Conservation (phyloP, 2,797 vertebrate species). For the Trichosurus vulpecula region DNA sequence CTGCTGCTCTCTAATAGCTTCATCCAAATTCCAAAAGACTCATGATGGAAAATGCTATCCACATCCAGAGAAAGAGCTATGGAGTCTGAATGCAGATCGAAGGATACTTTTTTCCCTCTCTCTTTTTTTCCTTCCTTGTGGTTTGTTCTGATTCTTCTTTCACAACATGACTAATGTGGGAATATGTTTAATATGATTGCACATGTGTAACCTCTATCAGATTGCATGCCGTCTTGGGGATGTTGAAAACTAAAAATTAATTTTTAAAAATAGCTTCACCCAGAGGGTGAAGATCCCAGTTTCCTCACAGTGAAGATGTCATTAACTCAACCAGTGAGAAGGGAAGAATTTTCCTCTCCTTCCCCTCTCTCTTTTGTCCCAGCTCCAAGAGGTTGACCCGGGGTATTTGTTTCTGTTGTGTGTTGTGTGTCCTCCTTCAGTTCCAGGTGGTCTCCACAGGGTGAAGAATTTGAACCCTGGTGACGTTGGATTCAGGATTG, state of each 20-base stretch:
- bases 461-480: not conserved
- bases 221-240: too few species aligned
- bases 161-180: too few species aligned
- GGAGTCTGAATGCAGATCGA: too few species aligned
- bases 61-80: too few species aligned
- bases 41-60: too few species aligned
- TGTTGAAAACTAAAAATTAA: too few species aligned
- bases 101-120: too few species aligned
- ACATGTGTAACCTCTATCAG: too few species aligned
- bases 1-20: not conserved
- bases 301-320: not conserved
- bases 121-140: too few species aligned
- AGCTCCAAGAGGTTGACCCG: not conserved
- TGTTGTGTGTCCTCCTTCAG: not conserved
- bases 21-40: too few species aligned
- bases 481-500: not conserved
- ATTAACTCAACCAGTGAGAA: not conserved
- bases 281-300: not conserved
- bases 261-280: not conserved
- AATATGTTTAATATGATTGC: too few species aligned
- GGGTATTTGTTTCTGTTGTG: not conserved
- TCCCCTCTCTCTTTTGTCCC: not conserved
- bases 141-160: too few species aligned
- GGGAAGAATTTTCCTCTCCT: not conserved
- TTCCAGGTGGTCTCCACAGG: not conserved